Evolutionary conservation across 2,113 vertebrate species (phyloP).

Genomic region (Notarius lentiginosus): DNA sequence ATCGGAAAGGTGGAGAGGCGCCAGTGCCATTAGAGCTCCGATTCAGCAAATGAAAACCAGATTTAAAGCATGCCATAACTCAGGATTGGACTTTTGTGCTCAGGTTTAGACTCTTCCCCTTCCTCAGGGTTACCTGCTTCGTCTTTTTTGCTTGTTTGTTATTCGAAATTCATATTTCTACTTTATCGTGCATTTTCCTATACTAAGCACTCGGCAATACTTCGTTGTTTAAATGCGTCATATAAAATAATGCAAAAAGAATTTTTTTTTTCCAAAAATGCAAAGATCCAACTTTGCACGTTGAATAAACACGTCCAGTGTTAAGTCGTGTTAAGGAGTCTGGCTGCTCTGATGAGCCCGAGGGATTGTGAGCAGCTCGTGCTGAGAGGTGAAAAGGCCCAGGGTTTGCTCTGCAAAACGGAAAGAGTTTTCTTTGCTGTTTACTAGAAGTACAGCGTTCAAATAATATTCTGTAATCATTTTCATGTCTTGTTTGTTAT

Average conservation of each 20-base stretch:
- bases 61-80: not conserved
- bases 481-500: slow-evolving; percentile 33
- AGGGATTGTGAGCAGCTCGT: not conserved
- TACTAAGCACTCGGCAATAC: not conserved
- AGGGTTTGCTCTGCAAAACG: slow-evolving; percentile 78
- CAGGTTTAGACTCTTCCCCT: not conserved
- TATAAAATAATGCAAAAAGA: not conserved
- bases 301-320: not conserved
- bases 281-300: not conserved
- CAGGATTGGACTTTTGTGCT: not conserved
- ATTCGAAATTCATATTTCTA: not conserved
- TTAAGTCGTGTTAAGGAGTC: slow-evolving; percentile 9
- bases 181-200: not conserved
- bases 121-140: not conserved
- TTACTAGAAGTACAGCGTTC: slow-evolving; percentile 70
- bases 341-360: not conserved
- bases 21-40: slow-evolving; percentile 74
- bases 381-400: slow-evolving; percentile 61
- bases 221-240: not conserved
- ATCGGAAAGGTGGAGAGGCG: slow-evolving; percentile 72
- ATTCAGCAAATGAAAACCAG: not conserved
- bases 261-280: not conserved
- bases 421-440: slow-evolving; percentile 78
- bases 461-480: slow-evolving; percentile 64
- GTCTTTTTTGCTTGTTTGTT: not conserved